Evolutionary conservation across 1,140 invertebrate species (phyloP).

Genomic region (Ooceraea biroi): DNA sequence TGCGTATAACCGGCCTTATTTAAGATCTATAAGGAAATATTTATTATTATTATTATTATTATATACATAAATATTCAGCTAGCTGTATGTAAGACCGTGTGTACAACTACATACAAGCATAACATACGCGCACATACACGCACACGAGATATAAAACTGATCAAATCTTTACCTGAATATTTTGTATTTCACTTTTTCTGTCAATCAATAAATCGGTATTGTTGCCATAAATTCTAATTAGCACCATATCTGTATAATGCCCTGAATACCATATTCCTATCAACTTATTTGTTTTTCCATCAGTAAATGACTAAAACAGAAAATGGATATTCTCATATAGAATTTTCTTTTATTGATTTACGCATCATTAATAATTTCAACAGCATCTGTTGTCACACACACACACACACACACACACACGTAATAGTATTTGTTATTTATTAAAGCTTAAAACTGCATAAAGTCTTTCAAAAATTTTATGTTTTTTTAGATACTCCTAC

Average conservation of each 20-base stretch:
- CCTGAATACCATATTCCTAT: conserved; percentile 90
- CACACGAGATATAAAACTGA: conserved; percentile 29
- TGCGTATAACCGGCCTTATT: conserved; percentile 93
- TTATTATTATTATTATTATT: conserved; percentile 7
- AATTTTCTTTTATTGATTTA: background rate
- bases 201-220: conserved; percentile 98
- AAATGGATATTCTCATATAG: background rate
- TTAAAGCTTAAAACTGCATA: background rate
- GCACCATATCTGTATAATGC: conserved; percentile 90
- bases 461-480: no score
- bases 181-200: conserved; percentile 92
- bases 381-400: no score
- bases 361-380: background rate
- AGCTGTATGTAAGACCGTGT: no score
- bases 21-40: conserved; percentile 88
- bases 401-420: no score
- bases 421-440: background rate
- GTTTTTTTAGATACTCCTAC: no score
- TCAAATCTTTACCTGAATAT: conserved; percentile 87
- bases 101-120: no score
- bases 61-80: no score
- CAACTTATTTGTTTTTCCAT: conserved; percentile 98
- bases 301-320: conserved; percentile 93
- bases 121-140: no score
- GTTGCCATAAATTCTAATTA: conserved; percentile 96